These are phyloP conservation scores for Elephas maximus DNA, from an alignment of 2,113 vertebrate species.

Conservation along the genomic window DNA sequence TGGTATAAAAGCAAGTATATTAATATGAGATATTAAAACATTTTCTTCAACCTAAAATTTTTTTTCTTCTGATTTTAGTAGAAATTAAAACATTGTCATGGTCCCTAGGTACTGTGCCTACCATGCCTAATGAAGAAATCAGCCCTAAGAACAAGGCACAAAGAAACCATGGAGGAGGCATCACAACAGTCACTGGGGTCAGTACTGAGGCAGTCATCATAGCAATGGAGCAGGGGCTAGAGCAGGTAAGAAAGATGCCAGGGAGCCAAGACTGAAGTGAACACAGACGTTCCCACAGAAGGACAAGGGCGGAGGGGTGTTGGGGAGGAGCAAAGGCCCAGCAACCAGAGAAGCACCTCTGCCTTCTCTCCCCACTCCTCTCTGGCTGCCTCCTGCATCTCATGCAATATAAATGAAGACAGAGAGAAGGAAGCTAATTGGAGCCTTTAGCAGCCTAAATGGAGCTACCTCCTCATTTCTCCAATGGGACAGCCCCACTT, in stretches of 20 bases:
- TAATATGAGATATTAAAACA: background rate
- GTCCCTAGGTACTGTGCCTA: background rate
- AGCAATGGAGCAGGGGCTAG: background rate
- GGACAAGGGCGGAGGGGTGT: background rate
- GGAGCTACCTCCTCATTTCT: conserved; percentile 11
- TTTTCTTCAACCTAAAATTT: background rate
- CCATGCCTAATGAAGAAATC: no score
- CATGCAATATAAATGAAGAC: conserved; percentile 46
- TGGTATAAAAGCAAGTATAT: background rate
- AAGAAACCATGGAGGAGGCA: background rate
- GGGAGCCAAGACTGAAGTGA: background rate
- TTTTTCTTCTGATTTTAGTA: conserved; percentile 5
- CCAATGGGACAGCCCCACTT: background rate
- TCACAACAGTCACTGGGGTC: conserved; percentile 31
- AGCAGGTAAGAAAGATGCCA: background rate
- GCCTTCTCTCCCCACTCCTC: background rate
- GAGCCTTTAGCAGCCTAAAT: conserved; percentile 49
- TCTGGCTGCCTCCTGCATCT: background rate
- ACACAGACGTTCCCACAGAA: background rate
- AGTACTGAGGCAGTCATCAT: background rate
- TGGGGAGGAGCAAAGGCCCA: background rate
- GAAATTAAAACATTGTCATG: background rate
- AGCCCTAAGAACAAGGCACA: background rate
- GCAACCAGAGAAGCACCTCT: background rate
- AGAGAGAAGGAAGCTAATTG: conserved; percentile 24